Evolutionary conservation across 2,113 vertebrate genomes (phyloP).

Genomic region (Entelurus aequoreus): DNA sequence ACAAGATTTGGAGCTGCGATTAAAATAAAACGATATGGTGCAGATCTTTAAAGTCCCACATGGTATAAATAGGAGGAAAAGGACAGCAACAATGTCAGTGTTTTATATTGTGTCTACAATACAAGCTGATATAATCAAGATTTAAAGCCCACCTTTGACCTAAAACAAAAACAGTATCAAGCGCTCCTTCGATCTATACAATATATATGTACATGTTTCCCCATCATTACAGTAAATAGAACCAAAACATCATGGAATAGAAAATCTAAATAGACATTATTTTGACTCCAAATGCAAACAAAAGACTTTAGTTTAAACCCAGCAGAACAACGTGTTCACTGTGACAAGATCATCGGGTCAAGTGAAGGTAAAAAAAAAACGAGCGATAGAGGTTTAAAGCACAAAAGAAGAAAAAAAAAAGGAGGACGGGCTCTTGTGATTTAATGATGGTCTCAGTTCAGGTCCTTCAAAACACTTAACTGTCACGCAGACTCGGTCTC

Average conservation of each 20-base stretch:
- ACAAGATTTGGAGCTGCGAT: too few relatives aligned
- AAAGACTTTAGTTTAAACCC: slow-evolving; percentile 18
- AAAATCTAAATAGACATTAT: slow-evolving; percentile 47
- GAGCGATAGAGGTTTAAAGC: slow-evolving; percentile 44
- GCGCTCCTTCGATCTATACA: slow-evolving; percentile 50
- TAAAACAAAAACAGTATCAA: slow-evolving; percentile 28
- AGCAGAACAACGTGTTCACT: slow-evolving; percentile 38
- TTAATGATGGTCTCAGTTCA: slow-evolving; percentile 44
- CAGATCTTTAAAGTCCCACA: slow-evolving; percentile 1
- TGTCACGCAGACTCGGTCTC: slow-evolving; percentile 28
- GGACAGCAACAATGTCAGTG: slow-evolving; percentile 40
- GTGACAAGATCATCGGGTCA: slow-evolving; percentile 48
- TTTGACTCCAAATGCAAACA: slow-evolving; percentile 29
- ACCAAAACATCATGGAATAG: slow-evolving; percentile 39
- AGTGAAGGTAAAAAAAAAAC: slow-evolving; percentile 44
- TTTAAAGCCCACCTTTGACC: slow-evolving; percentile 31
- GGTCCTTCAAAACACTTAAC: slow-evolving; percentile 35
- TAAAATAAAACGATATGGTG: too few relatives aligned
- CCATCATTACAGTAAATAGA: slow-evolving; percentile 44
- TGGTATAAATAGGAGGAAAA: slow-evolving; percentile 31
- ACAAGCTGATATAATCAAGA: slow-evolving; percentile 49
- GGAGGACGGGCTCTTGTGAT: slow-evolving; percentile 50
- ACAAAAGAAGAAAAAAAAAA: slow-evolving; percentile 50
- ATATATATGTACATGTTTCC: slow-evolving; percentile 53
- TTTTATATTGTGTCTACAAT: slow-evolving; percentile 56